Percentiles rank a stretch among this genome's conserved stretches.
These are phyloP conservation scores for Coryphaenoides rupestris DNA, from an alignment of 2,113 vertebrate species.

Conservation along the genomic window DNA sequence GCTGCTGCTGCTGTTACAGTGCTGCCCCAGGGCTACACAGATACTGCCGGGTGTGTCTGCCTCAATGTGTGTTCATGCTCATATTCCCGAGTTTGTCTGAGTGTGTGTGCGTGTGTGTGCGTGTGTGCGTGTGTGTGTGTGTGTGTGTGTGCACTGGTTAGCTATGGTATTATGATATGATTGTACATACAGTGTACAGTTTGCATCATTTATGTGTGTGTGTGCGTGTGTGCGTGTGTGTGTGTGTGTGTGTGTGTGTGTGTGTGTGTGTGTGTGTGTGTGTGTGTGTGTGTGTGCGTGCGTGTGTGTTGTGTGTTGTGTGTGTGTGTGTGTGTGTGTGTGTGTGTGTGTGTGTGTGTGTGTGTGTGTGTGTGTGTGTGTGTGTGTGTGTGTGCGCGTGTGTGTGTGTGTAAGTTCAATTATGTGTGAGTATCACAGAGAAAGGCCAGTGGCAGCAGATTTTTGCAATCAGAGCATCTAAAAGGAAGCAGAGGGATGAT, in stretches of 20 bases:
- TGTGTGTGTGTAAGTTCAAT: constrained; percentile 24
- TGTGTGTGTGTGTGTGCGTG: neutral
- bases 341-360: neutral
- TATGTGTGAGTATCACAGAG: neutral
- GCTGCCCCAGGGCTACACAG: constrained; percentile 50
- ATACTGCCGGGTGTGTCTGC: constrained; percentile 12
- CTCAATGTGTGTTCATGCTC: constrained; percentile 15
- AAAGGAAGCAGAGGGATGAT: no score
- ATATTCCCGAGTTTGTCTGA: constrained; percentile 1
- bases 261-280: neutral
- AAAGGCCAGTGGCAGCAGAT: neutral
- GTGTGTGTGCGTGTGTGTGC: constrained; percentile 7
- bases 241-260: constrained; percentile 1
- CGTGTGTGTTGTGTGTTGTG: neutral
- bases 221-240: neutral
- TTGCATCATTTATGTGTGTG: constrained; percentile 4
- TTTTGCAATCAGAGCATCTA: no score
- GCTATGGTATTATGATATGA: neutral
- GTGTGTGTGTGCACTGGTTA: constrained; percentile 34
- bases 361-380: constrained; percentile 20
- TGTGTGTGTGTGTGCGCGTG: constrained; percentile 41
- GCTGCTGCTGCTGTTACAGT: constrained; percentile 40
- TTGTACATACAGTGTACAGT: neutral
- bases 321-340: neutral
- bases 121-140: constrained; percentile 15